Evolutionary conservation across 2,113 vertebrate genomes (phyloP).

Genomic region (Trachemys scripta): DNA sequence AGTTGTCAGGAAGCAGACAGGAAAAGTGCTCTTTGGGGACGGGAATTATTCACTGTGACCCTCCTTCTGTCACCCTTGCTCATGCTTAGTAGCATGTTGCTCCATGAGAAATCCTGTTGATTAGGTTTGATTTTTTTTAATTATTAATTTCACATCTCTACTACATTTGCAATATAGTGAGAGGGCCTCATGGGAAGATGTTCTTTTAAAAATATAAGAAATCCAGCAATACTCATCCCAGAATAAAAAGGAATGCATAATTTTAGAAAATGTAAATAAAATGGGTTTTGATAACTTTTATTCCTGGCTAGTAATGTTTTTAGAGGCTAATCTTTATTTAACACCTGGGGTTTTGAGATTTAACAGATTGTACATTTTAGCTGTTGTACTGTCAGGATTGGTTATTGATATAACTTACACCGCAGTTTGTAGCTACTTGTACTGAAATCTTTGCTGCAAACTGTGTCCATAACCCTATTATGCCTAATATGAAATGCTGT

Average conservation of each 20-base stretch:
- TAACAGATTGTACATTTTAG: not conserved
- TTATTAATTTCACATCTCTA: not conserved
- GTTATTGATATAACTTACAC: not conserved
- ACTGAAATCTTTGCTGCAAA: not conserved
- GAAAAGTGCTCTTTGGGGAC: not conserved
- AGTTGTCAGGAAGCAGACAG: not conserved
- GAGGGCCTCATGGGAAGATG: not conserved
- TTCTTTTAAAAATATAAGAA: not conserved
- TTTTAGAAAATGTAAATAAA: not conserved
- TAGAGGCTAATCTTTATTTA: not conserved
- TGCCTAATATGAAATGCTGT: not conserved
- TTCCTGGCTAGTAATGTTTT: not conserved
- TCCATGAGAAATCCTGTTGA: not conserved
- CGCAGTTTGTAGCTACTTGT: not conserved
- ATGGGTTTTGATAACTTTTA: not conserved
- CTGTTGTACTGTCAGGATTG: not conserved
- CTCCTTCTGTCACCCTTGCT: not conserved
- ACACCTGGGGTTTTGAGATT: not conserved
- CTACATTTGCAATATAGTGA: not conserved
- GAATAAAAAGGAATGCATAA: not conserved
- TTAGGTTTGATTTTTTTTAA: not conserved
- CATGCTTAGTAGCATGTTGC: fast-evolving
- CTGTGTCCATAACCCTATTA: not conserved
- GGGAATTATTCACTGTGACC: not conserved
- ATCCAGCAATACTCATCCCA: not conserved